These are phyloP conservation scores for Petrolisthes manimaculis DNA, from an alignment of 2,888 invertebrate species.

Conservation along the genomic window DNA sequence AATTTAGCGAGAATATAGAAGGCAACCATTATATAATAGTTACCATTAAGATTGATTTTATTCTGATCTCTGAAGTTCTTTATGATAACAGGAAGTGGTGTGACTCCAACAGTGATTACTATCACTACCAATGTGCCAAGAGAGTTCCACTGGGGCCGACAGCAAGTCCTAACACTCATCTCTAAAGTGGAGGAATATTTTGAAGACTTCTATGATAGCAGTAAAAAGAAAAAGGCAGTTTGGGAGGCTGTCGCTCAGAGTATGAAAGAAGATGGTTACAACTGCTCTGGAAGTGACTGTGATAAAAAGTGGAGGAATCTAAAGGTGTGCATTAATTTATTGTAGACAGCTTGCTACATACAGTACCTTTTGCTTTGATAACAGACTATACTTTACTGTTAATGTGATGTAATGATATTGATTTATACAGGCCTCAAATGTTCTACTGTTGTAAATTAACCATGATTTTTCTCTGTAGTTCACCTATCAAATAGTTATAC, in stretches of 20 bases:
- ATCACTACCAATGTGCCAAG: background rate
- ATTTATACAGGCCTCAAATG: background rate
- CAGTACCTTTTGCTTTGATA: too few relatives aligned
- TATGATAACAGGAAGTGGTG: too few relatives aligned
- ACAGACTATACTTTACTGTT: too few relatives aligned
- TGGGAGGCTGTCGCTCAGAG: slow-evolving; percentile 38
- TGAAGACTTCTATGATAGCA: slow-evolving; percentile 55
- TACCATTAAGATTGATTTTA: too few relatives aligned
- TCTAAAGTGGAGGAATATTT: slow-evolving; percentile 46
- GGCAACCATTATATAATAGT: too few relatives aligned
- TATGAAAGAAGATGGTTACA: slow-evolving; percentile 35
- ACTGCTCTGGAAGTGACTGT: slow-evolving; percentile 43
- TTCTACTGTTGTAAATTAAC: background rate
- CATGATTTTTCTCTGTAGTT: too few relatives aligned
- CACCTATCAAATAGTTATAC: too few relatives aligned
- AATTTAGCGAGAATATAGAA: too few relatives aligned
- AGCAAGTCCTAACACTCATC: slow-evolving; percentile 45
- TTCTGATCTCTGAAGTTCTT: too few relatives aligned
- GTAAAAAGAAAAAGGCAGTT: slow-evolving; percentile 51
- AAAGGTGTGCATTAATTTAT: slow-evolving; percentile 33
- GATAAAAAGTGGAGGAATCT: slow-evolving; percentile 63
- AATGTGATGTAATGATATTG: background rate
- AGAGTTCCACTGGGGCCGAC: slow-evolving; percentile 42
- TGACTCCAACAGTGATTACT: background rate
- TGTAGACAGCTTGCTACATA: too few relatives aligned